A percentile compares a stretch with the other conserved stretches of the same genome.
These are phyloP conservation scores for Loripinus fragilis DNA, from an alignment of 2,888 invertebrate genomes.

Conservation along the genomic window DNA sequence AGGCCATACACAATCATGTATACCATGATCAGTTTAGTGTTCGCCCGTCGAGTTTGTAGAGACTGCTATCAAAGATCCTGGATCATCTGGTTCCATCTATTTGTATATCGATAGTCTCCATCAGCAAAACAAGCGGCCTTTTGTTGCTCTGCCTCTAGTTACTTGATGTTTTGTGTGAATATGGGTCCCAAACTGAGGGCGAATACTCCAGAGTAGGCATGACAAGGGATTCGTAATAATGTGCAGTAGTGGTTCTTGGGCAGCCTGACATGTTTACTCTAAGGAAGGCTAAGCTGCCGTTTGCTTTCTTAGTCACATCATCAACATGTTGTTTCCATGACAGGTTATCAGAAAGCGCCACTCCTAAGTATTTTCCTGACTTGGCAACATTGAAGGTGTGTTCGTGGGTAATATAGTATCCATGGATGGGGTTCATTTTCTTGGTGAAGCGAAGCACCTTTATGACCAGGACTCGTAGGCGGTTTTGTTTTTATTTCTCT, in stretches of 20 bases:
- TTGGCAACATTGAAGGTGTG: too few species aligned
- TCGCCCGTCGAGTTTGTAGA: constrained; percentile 12
- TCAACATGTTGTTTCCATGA: constrained; percentile 20
- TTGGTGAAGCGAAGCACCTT: too few species aligned
- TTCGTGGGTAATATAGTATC: too few species aligned
- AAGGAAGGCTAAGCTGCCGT: constrained; percentile 26
- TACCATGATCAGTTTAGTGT: constrained; percentile 33
- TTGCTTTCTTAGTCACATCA: not conserved
- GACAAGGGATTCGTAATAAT: constrained; percentile 32
- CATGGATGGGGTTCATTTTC: too few species aligned
- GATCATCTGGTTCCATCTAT: constrained; percentile 26
- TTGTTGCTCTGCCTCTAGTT: not conserved
- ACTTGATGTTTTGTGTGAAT: not conserved
- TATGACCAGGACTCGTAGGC: too few species aligned
- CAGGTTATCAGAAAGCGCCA: constrained; percentile 12
- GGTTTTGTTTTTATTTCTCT: too few species aligned
- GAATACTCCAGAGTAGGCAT: constrained; percentile 37
- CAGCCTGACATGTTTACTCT: constrained; percentile 31
- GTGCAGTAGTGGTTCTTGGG: constrained; percentile 29
- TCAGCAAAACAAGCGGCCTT: constrained; percentile 21
- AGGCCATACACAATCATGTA: constrained; percentile 29
- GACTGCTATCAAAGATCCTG: constrained; percentile 7
- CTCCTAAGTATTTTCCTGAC: too few species aligned
- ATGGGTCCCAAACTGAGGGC: constrained; percentile 39
- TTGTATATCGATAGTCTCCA: constrained; percentile 34